Evolutionary conservation across 2,888 invertebrate species (phyloP).

Genomic region (Hofmannophila pseudospretella): DNA sequence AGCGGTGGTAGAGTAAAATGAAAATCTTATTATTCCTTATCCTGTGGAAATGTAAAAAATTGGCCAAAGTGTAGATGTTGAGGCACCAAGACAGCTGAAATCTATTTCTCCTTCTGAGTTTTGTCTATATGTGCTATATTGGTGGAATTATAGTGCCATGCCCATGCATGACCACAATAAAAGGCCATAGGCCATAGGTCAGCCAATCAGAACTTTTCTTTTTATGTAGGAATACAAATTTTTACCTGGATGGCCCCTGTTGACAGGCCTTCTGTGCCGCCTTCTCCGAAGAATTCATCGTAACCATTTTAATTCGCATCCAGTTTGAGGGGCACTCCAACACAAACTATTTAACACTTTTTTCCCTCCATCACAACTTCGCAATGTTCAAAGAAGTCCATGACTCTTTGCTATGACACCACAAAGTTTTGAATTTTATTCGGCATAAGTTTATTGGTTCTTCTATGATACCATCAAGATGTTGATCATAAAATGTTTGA

Average conservation of each 20-base stretch:
- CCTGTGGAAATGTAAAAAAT: too few relatives aligned
- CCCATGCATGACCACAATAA: too few relatives aligned
- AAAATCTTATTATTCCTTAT: too few relatives aligned
- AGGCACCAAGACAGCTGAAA: too few relatives aligned
- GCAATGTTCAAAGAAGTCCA: conserved; percentile 1
- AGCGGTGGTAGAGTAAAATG: too few relatives aligned
- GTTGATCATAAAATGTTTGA: neutral
- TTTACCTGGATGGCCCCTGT: conserved; percentile 68
- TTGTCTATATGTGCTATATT: too few relatives aligned
- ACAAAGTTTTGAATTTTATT: neutral
- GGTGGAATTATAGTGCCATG: too few relatives aligned
- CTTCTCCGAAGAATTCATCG: conserved; percentile 74
- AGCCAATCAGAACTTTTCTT: too few relatives aligned
- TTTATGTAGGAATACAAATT: too few relatives aligned
- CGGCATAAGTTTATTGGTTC: conserved; percentile 2
- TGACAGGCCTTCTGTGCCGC: conserved; percentile 74
- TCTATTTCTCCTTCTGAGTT: too few relatives aligned
- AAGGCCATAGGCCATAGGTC: too few relatives aligned
- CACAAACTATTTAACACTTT: conserved; percentile 11
- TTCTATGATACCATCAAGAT: conserved; percentile 4
- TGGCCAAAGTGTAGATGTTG: too few relatives aligned
- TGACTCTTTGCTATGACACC: neutral
- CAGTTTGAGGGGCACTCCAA: conserved; percentile 9
- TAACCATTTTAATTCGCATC: conserved; percentile 63
- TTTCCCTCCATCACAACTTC: conserved; percentile 15